Evolutionary conservation across 2,888 invertebrate species (phyloP), one percentile per base, ranked within the genome.

Genomic region (Trilocha varians): DNA sequence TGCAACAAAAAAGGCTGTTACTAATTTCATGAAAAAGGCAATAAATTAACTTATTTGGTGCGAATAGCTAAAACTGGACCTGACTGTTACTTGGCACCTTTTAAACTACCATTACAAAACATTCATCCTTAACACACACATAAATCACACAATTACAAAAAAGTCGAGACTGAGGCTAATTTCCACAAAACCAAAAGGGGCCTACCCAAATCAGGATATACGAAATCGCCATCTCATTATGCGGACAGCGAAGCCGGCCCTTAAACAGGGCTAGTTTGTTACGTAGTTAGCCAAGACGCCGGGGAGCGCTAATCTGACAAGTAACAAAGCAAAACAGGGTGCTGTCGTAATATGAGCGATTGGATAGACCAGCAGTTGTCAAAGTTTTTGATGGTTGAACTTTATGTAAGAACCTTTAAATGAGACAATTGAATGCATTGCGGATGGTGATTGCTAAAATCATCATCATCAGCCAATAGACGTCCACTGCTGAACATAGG

Each of bases 261-360:
- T 51, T 48, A 51, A 52, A 49, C 55, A 55, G 55, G 50, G 46
- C 53, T 57, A 57, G 57, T 62, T 59, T 50, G 55, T 53, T 57
- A 57, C 51, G 49, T 48, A 53, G 47, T 49, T 34, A 42, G 42
- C 15, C 5, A 49, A 57, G 56, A 57, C 57, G 61, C 59, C 59
- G 46, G 65, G 66, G 70, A 65, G 50, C 43, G 48, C 57, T 70
- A 70, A 71, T 70, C 71, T 64, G 70, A 70, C 70, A 70, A 57
- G 59, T 55, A 65, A 70, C 68, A 65, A 62, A 65, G 62, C 63
- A 57, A 56, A 65, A 56, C 25, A 25, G 11, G 54, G 49, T 48
- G 3, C 25, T 25, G 25, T 25, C 25, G 8, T 6, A 25, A 3
- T 25, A 2, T 9, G 25, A 25, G 6, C 25, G 25, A 25, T 25